These are phyloP conservation scores for Diarsia brunnea DNA, from an alignment of 2,888 invertebrate genomes.

Conservation along the genomic window DNA sequence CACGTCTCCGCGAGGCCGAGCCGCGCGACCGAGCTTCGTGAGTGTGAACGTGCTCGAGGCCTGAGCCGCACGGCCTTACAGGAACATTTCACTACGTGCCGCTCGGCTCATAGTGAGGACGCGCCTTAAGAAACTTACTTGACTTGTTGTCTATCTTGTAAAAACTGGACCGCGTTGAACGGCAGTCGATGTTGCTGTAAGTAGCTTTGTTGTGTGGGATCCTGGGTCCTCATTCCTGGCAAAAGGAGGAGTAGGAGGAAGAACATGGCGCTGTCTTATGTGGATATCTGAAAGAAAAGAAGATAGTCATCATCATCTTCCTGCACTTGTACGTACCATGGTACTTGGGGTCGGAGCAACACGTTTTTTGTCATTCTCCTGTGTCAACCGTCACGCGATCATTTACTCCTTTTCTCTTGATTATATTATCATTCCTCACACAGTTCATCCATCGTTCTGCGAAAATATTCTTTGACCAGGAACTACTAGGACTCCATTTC, in stretches of 20 bases:
- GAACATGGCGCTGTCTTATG: slow-evolving; percentile 44
- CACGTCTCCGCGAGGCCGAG: too few species aligned
- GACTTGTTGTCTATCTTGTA: slow-evolving; percentile 74
- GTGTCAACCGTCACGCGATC: background rate
- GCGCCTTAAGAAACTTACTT: slow-evolving; percentile 80
- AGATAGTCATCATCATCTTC: background rate
- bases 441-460: too few species aligned
- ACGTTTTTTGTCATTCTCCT: background rate
- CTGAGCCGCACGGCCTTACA: too few species aligned
- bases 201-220: slow-evolving; percentile 73
- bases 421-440: too few species aligned
- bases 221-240: slow-evolving; percentile 69
- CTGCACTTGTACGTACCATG: too few species aligned
- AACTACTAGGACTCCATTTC: too few species aligned
- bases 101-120: too few species aligned
- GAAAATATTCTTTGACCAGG: too few species aligned
- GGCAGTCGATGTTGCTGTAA: slow-evolving; percentile 40
- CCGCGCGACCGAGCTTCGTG: too few species aligned
- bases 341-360: background rate
- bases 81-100: too few species aligned
- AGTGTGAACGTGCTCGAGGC: too few species aligned
- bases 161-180: slow-evolving; percentile 72
- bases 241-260: slow-evolving; percentile 68
- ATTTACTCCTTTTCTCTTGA: background rate
- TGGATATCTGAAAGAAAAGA: slow-evolving; percentile 45